Evolutionary conservation across 2,113 vertebrate species (phyloP).

Genomic region (Felis catus): F.catus_Fca126_mat1.0 CM031411.1:68252501-68253000

Average conservation of each 20-base stretch:
- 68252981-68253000: neutral
- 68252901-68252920: neutral
- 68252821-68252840: neutral
- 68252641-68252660: neutral
- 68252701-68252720: neutral
- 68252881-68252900: neutral
- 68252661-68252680: neutral
- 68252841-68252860: neutral
- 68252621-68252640: neutral
- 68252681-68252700: neutral
- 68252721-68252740: neutral
- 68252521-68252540: neutral
- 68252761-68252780: neutral
- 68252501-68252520: neutral
- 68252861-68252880: neutral
- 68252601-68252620: neutral
- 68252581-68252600: neutral
- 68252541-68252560: neutral
- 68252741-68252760: neutral
- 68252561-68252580: neutral
- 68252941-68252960: neutral
- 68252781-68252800: neutral
- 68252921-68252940: neutral
- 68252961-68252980: neutral
- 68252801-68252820: neutral